Evolutionary conservation across 2,113 vertebrate species (phyloP), one percentile per base, ranked within the genome.

Genomic region (Seriola quinqueradiata): DNA sequence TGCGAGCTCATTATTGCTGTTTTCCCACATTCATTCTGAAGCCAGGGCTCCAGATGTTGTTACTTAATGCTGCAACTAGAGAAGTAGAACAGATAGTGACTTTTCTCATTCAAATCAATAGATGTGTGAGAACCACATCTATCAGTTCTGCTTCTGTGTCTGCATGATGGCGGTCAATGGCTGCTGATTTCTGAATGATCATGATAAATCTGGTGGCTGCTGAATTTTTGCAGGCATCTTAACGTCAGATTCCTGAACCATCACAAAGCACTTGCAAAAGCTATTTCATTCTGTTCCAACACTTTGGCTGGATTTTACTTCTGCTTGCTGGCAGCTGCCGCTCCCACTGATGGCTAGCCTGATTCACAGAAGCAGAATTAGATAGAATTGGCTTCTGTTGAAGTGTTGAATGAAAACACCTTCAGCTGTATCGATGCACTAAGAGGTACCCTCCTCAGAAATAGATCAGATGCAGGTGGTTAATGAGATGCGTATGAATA

Each of bases 131-230:
- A 19, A 46, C 32, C 14, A 13, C 16, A 34, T 81, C 72, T 16
- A 65, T 67, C 65, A n/a, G 50, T 34, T 77, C 50, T 58, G 58
- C 32, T 58, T 69, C 55, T 66, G 32, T 61, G 28, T 64, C 34
- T 12, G 69, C 36, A 54, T 59, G 75, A 38, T 77, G 73, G 67
- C 76, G 0, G 72, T 58, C 79, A 70, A 75, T 50, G 54, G 55
- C 81, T 60, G 72, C 75, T 77, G 77, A 82, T 68, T 79, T 67
- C 73, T 78, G 81, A 86, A 48, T 70, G 73, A 77, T 81, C 80
- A 75, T 70, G 44, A 85, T 75, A 70, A 32, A 84, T 82, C 63
- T 81, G 73, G 72, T 34, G 80, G 70, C 76, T 66, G 60, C 55
- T 61, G 52, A 59, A 69, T 82, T 78, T 48, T 64, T 83, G 50